Conservation (phyloP, 2,113 vertebrate species). For the Abramis brama region DNA sequence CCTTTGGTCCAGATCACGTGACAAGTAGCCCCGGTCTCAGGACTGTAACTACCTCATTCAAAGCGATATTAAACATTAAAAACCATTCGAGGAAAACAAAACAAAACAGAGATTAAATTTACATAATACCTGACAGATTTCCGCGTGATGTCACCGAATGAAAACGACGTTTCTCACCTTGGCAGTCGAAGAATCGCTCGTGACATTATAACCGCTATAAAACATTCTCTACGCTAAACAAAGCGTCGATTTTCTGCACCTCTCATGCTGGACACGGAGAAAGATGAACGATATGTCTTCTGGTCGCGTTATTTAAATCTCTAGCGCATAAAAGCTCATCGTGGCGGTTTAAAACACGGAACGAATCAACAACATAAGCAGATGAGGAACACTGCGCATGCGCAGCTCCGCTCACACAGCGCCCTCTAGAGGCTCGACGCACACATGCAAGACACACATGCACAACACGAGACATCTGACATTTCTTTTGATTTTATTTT, state of each 20-base stretch:
- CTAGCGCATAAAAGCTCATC: too few species aligned
- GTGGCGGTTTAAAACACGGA: neutral
- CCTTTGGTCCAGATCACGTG: neutral
- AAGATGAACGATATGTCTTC: neutral
- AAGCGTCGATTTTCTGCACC: neutral
- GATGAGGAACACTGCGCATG: neutral
- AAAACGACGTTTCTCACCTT: neutral
- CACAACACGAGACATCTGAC: neutral
- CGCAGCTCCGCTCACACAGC: neutral
- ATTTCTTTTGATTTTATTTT: neutral
- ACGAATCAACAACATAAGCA: neutral
- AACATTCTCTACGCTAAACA: neutral
- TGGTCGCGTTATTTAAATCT: neutral
- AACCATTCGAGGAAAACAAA: neutral
- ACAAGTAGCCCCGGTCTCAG: neutral
- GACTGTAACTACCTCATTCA: neutral
- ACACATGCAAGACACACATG: neutral
- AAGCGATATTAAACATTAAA: neutral
- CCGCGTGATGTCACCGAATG: neutral
- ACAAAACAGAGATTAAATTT: neutral
- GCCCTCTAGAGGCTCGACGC: neutral
- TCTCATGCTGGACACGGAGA: neutral
- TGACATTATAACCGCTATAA: neutral
- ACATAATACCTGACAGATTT: neutral
- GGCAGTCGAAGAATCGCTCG: neutral